Conservation (phyloP, 1,140 invertebrate species). For the Wiebesia pumilae region DNA sequence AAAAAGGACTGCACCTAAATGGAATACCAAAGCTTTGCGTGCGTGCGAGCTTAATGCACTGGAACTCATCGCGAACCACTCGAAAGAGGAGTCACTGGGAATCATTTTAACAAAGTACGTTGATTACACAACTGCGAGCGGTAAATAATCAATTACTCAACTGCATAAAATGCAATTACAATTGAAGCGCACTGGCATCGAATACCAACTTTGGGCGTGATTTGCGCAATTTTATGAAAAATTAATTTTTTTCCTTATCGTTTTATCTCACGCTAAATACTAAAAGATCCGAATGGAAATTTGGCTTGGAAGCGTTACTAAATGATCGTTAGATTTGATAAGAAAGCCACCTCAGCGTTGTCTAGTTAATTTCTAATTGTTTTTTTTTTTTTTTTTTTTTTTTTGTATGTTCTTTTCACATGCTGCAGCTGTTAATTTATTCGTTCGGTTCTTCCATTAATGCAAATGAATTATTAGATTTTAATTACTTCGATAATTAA, state of each 20-base stretch:
- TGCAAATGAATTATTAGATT: conserved; percentile 12
- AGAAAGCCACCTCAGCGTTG: not conserved
- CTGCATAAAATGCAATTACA: not conserved
- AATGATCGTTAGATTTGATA: not conserved
- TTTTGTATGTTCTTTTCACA: not conserved
- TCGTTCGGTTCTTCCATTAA: not conserved
- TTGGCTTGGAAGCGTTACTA: not conserved
- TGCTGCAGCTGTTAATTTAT: not conserved
- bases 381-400: not conserved
- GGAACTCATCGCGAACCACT: too few species aligned
- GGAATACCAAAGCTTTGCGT: too few species aligned
- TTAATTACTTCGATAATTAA: not conserved
- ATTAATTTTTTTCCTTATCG: not conserved
- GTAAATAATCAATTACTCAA: not conserved
- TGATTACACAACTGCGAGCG: too few species aligned
- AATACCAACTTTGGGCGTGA: not conserved
- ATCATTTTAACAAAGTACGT: too few species aligned
- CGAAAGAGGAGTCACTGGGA: too few species aligned
- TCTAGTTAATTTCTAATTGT: not conserved
- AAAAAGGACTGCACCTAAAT: too few species aligned
- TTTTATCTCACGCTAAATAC: not conserved
- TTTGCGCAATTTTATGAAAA: not conserved
- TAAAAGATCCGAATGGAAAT: not conserved
- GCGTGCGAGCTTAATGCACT: too few species aligned
- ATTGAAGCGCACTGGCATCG: not conserved